phyloP scores from a whole-genome alignment of 2,888 invertebrate genomes.

The Ectemnius continuus region DNA sequence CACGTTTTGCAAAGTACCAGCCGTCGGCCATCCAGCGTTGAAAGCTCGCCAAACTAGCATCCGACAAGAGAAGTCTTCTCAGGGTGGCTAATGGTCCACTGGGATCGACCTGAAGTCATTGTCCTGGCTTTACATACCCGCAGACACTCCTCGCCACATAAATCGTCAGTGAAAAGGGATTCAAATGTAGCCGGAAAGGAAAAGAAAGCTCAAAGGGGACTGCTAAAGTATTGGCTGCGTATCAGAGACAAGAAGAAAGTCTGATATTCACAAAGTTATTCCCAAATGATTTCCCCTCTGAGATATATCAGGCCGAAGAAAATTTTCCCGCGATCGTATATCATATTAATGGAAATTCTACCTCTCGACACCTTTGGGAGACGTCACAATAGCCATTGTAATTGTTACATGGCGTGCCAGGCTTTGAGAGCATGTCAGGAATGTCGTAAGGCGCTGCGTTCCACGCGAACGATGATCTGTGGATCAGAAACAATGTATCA shows the following conservation, averaged over 20 bases:
- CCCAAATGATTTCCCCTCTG: no score
- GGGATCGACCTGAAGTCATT: constrained; percentile 83
- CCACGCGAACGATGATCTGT: constrained; percentile 90
- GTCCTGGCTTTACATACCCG: not conserved
- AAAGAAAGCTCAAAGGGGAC: no score
- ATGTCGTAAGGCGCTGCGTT: constrained; percentile 91
- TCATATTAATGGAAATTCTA: constrained; percentile 68
- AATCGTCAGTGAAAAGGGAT: no score
- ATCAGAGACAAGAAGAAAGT: no score
- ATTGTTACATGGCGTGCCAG: constrained; percentile 94
- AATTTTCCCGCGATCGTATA: no score
- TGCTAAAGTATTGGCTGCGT: no score
- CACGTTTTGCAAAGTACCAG: constrained; percentile 91
- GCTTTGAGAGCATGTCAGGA: constrained; percentile 93
- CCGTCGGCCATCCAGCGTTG: constrained; percentile 90
- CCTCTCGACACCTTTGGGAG: constrained; percentile 88
- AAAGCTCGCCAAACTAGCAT: constrained; percentile 91
- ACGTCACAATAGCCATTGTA: constrained; percentile 90
- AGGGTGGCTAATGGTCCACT: constrained; percentile 93
- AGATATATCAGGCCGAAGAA: no score
- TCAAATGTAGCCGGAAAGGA: no score
- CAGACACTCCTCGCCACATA: not conserved
- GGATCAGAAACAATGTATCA: constrained; percentile 1
- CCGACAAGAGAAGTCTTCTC: constrained; percentile 89
- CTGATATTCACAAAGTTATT: no score